These are phyloP conservation scores for Contarinia nasturtii DNA, from an alignment of 1,140 invertebrate genomes.

Conservation along the genomic window DNA sequence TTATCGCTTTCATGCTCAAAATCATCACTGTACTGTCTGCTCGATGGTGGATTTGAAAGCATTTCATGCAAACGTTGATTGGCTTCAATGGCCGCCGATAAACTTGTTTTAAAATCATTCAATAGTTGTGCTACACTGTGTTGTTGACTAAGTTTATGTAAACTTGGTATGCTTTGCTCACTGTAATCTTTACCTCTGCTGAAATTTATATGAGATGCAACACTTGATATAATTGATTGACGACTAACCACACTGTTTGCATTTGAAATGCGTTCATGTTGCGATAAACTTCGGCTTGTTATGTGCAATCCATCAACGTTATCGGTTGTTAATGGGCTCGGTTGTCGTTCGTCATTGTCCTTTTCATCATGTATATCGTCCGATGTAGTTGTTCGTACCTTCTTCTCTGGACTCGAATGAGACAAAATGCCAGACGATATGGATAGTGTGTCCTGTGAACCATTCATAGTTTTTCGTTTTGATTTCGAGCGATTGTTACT, in stretches of 20 bases:
- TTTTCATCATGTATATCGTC: conserved; percentile 2
- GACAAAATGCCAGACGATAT: not conserved
- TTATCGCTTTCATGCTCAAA: not conserved
- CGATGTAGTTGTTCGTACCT: not conserved
- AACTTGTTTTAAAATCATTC: conserved; percentile 8
- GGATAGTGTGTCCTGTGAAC: not conserved
- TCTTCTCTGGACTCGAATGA: conserved; percentile 6
- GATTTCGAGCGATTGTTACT: no score
- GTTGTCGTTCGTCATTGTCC: not conserved
- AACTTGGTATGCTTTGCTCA: no score
- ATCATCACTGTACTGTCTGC: not conserved
- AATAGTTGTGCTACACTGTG: conserved; percentile 6
- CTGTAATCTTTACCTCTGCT: no score
- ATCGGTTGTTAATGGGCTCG: conserved; percentile 8
- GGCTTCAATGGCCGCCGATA: conserved; percentile 10
- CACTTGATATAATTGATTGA: no score
- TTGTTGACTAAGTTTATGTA: not conserved
- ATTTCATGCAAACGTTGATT: conserved; percentile 9
- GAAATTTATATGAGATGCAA: no score
- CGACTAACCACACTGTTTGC: no score
- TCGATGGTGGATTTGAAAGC: not conserved
- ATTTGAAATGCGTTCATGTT: no score
- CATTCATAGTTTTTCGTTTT: not conserved
- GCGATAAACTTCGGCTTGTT: no score
- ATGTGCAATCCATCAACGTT: not conserved